These are phyloP conservation scores for Campoletis raptor DNA, from an alignment of 2,888 invertebrate species.

Conservation along the genomic window DNA sequence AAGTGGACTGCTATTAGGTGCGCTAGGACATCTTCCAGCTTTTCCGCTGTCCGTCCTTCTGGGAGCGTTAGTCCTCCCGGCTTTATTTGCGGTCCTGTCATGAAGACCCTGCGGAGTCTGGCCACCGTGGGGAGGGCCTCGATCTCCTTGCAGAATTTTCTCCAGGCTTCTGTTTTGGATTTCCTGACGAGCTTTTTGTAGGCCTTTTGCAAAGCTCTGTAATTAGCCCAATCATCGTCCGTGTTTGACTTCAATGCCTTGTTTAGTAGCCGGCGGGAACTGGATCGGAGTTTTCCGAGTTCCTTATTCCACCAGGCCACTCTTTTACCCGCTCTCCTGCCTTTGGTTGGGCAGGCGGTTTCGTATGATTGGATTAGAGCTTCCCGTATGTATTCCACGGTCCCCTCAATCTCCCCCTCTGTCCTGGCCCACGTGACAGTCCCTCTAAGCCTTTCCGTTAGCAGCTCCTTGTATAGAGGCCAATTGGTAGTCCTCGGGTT, in stretches of 20 bases:
- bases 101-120: slow-evolving; percentile 12
- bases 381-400: slow-evolving; percentile 12
- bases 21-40: too few species aligned
- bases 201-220: background rate
- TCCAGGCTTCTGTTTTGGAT: slow-evolving; percentile 14
- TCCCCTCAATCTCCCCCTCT: background rate
- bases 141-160: slow-evolving; percentile 20
- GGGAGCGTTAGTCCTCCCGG: background rate
- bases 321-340: background rate
- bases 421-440: background rate
- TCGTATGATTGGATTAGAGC: slow-evolving; percentile 51
- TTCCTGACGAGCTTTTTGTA: slow-evolving; percentile 31
- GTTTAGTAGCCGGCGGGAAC: slow-evolving; percentile 30
- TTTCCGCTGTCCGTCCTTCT: slow-evolving; percentile 6
- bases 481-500: slow-evolving; percentile 43
- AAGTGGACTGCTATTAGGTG: too few species aligned
- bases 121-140: slow-evolving; percentile 7
- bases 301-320: slow-evolving; percentile 57
- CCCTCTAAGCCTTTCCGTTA: slow-evolving; percentile 20
- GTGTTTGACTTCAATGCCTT: slow-evolving; percentile 42
- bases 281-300: slow-evolving; percentile 16
- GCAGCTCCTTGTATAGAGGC: slow-evolving; percentile 6
- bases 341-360: slow-evolving; percentile 28
- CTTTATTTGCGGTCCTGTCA: too few species aligned
- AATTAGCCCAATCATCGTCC: background rate